Evolutionary conservation across 2,113 vertebrate species (phyloP), one percentile per base, ranked within the genome.

Genomic region (Eulemur rufifrons): DNA sequence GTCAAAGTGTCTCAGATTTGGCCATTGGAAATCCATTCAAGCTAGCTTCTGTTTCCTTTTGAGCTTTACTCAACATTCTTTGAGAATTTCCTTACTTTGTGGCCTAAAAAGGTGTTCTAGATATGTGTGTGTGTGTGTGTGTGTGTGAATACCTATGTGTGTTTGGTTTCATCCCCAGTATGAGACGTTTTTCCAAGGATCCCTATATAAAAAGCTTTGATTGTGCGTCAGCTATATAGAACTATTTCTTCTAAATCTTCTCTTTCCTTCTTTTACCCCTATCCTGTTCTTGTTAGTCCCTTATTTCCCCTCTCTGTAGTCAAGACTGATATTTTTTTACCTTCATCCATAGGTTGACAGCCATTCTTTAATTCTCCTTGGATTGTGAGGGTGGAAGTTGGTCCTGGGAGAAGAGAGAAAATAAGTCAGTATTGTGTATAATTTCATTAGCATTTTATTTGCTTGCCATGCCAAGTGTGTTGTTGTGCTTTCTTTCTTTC

Each of bases 401-500:
- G 29, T 59, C 39, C 59, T 68, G 27, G 37, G 15, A 93, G n/a
- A 85, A 34, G 15, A 78, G 21, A 93, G 82, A 76, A 2, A 17
- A 61, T 86, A 91, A 73, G 15, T 42, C 2, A 89, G 27, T 50
- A 76, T 34, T 54, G n/a, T 73, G 8, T 74, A 54, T 82, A 93
- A 91, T 82, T 87, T 88, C 71, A 88, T 76, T 85, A 89, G 68
- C 50, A 86, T 87, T 95, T 81, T 87, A 71, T 74, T 81, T 95
- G 39, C 66, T 74, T 50, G 32, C 56, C 39, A 50, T 66, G 54
- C 64, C 52, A 89, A 13, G 17, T 93, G 14, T 77, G 54, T 61
- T 97, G 5, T 83, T 10, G 7, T 20, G 11, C 10, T 87, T 2
- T 9, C 54, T 54, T 87, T 52, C 42, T 56, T 12, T 64, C 37